Base-by-base conservation (phyloP, 1,140 invertebrate species). In the Bradynema listronoti region DNA sequence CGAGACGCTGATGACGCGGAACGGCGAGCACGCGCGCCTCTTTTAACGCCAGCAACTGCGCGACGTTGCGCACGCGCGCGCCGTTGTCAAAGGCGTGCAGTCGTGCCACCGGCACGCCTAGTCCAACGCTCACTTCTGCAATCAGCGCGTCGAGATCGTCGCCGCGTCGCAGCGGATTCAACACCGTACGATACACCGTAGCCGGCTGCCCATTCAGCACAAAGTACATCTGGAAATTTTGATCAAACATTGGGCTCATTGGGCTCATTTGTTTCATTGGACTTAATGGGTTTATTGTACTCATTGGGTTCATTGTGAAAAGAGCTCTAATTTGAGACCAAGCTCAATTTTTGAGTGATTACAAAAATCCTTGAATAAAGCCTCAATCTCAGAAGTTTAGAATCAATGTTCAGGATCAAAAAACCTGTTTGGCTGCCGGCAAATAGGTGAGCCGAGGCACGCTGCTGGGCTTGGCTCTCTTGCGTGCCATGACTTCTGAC, bases 171-270 rank as follows among this genome's bases (percentile, higher is more conserved):
- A 39, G 34, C 16, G 67, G 67, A 30, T 73, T 69, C 11, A 69
- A 25, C n/a, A 73, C 41, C 16, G 56, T 49, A 24, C 67, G 49
- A 41, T 73, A 62, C 16, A 69, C 53, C 11, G 45, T 42, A 11
- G 65, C 30, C 14, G 67, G 67, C 22, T 58, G 50, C n/a, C 67
- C 67, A 55, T 69, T 69, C 3, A 72, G 56, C 5, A 69, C 69
- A 50, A 69, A 69, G 33, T 43, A 69, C 9, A 69, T 51, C 65
- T 69, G 24, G 34, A 49, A 22, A 9, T 4, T 27, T n/a, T n/a
- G n/a, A n/a, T n/a, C n/a, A 32, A n/a, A 52, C 7, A n/a, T 41
- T 57, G 34, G 9, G 46, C 16, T 54, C 29, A 16, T 33, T 27
- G 34, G 39, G 5, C 34, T n/a, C n/a, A n/a, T n/a, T n/a, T n/a